Evolutionary conservation across 1,140 invertebrate species (phyloP).

Genomic region (Temnothorax nylanderi): DNA sequence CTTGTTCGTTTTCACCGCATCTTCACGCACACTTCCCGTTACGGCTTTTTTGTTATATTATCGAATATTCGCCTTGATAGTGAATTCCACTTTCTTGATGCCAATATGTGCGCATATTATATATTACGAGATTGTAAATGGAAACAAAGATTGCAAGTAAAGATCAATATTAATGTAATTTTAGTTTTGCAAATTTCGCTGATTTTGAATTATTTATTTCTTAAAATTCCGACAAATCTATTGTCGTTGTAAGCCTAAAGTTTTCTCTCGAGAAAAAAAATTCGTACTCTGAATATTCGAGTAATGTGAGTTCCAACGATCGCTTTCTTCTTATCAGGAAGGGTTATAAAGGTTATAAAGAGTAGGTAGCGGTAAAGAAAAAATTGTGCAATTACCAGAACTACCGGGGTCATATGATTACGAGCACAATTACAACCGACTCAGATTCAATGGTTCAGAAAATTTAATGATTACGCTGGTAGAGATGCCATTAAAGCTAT

Average conservation of each 20-base stretch:
- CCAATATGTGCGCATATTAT: background rate
- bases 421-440: background rate
- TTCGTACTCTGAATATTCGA: slow-evolving; percentile 15
- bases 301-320: slow-evolving; percentile 52
- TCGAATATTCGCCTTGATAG: background rate
- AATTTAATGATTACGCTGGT: slow-evolving; percentile 34
- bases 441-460: slow-evolving; percentile 16
- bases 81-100: background rate
- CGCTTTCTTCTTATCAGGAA: slow-evolving; percentile 27
- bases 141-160: background rate
- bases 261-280: background rate
- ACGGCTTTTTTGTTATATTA: background rate
- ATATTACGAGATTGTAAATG: background rate
- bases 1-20: background rate
- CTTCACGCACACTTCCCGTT: background rate
- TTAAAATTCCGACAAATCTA: background rate
- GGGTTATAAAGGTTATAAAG: background rate
- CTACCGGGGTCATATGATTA: slow-evolving; percentile 7
- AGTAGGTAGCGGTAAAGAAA: background rate
- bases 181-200: background rate
- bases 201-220: background rate
- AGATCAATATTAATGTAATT: background rate
- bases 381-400: slow-evolving; percentile 20
- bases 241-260: background rate
- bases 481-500: background rate